Percentiles rank a stretch among this genome's conserved stretches.
Evolutionary conservation across 2,797 vertebrate genomes (phyloP).

Genomic region (Tenualosa ilisha): DNA sequence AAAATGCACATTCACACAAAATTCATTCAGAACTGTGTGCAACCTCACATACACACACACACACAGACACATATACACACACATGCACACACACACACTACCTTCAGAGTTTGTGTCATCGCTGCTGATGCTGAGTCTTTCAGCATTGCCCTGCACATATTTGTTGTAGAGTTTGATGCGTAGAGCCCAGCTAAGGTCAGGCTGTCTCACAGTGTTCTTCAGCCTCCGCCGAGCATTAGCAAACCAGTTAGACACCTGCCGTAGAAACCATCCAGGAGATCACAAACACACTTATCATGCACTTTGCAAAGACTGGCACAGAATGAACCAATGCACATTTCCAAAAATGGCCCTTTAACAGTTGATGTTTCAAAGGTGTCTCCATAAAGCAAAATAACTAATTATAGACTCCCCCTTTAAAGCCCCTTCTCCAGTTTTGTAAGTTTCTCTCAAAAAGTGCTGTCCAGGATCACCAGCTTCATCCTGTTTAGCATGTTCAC

Average conservation of each 20-base stretch:
- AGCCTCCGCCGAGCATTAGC: slow-evolving; percentile 94
- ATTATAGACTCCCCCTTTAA: neutral
- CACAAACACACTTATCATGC: neutral
- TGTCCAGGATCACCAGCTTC: neutral
- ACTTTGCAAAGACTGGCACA: neutral
- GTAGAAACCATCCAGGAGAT: slow-evolving; percentile 22
- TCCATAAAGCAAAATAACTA: neutral
- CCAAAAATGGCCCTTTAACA: neutral
- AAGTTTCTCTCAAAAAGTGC: neutral
- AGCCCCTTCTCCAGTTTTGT: neutral
- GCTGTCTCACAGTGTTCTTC: slow-evolving; percentile 98
- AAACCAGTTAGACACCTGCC: slow-evolving; percentile 98
- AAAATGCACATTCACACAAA: neutral
- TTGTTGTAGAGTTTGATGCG: slow-evolving; percentile 99
- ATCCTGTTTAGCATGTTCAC: neutral
- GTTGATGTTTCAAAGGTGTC: neutral
- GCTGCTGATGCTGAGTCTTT: slow-evolving; percentile 95
- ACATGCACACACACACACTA: slow-evolving; percentile 53
- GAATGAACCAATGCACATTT: neutral
- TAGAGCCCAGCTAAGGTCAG: slow-evolving; percentile 97
- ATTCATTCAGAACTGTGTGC: neutral
- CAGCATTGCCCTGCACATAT: slow-evolving; percentile 96
- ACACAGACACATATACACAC: neutral
- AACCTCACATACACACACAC: neutral
- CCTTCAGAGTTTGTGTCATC: slow-evolving; percentile 92